phyloP scores from a whole-genome alignment of 2,113 vertebrate genomes.

The Dryoscopus gambensis region DNA sequence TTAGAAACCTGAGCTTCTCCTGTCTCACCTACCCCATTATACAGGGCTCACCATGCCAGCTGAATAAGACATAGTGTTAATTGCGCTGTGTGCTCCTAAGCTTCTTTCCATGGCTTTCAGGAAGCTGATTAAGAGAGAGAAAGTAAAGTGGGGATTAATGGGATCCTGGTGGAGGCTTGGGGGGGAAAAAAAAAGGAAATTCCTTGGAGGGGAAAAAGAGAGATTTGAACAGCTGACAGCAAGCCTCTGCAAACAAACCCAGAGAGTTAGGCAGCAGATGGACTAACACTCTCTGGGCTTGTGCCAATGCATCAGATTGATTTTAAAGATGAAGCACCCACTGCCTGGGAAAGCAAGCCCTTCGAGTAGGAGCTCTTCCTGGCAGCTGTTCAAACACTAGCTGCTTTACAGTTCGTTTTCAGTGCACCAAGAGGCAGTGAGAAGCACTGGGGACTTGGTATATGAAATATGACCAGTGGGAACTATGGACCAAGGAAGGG shows the following conservation, averaged over 20 bases:
- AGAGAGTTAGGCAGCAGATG: constrained; percentile 49
- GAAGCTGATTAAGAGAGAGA: constrained; percentile 29
- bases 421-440: background rate
- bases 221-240: constrained; percentile 49
- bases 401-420: background rate
- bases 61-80: background rate
- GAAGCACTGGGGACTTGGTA: background rate
- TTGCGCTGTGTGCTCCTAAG: background rate
- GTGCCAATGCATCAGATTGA: constrained; percentile 57
- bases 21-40: background rate
- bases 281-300: constrained; percentile 41
- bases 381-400: constrained; percentile 55
- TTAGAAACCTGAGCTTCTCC: background rate
- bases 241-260: constrained; percentile 32
- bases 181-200: background rate
- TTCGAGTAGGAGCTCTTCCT: constrained; percentile 25
- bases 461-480: constrained; percentile 12
- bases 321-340: constrained; percentile 61
- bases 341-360: constrained; percentile 60
- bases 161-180: background rate
- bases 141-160: constrained; percentile 31
- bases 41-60: background rate
- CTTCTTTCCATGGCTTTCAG: constrained; percentile 23
- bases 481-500: background rate
- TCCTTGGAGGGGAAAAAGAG: background rate